Percentiles rank a stretch among this genome's conserved stretches.
Conservation (phyloP, 23 tunicate genomes). For the Halocynthia aurantium region DNA sequence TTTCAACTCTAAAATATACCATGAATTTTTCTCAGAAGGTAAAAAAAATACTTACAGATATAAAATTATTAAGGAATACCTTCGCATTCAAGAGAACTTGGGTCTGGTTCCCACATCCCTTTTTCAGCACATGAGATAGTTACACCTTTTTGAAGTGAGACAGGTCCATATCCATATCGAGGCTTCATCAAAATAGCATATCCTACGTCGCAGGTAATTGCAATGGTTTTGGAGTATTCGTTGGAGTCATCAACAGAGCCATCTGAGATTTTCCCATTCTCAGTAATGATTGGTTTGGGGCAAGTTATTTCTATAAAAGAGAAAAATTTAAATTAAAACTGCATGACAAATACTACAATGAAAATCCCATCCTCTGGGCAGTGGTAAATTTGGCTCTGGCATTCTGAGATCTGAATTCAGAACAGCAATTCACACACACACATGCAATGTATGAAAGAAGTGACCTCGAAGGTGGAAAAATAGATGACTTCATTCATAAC, state of each 20-base stretch:
- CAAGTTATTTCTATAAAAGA: not conserved
- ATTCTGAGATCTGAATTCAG: too few species aligned
- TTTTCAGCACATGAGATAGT: conserved; percentile 16
- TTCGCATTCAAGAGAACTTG: not conserved
- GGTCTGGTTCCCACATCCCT: conserved; percentile 30
- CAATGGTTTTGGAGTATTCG: not conserved
- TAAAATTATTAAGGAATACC: conserved; percentile 1
- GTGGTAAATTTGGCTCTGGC: too few species aligned
- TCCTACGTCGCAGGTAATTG: not conserved
- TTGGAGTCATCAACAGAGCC: not conserved
- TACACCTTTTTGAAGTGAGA: not conserved
- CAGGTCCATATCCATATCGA: conserved; percentile 4
- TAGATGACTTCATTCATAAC: too few species aligned
- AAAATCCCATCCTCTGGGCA: too few species aligned
- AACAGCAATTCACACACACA: too few species aligned
- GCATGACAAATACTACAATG: too few species aligned
- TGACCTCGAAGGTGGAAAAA: too few species aligned
- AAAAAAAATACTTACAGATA: not conserved
- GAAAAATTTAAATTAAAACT: not conserved
- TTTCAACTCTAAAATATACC: not conserved
- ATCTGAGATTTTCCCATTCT: not conserved
- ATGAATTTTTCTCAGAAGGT: not conserved
- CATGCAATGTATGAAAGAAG: too few species aligned
- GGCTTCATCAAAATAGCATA: not conserved
- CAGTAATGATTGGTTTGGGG: not conserved